A percentile compares a stretch with the other conserved stretches of the same genome.
Conservation (phyloP, 2,888 invertebrate genomes). For the Pilophorus perplexus region DNA sequence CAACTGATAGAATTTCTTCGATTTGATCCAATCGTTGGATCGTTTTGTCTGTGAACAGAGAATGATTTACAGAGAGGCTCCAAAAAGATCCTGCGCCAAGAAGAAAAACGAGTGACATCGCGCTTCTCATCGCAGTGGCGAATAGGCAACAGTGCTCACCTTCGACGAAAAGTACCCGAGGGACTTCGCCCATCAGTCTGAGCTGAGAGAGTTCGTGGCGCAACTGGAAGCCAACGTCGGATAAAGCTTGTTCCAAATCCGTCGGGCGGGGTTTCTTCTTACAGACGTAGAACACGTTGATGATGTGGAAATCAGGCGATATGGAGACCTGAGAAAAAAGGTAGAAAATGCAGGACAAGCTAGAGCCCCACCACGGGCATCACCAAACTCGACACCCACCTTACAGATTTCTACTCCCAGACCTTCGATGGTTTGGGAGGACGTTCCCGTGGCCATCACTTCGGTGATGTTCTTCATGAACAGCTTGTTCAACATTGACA, state of each 20-base stretch:
- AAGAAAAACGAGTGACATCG: no score
- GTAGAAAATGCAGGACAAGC: not conserved
- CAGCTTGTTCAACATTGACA: constrained; percentile 70
- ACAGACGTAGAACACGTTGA: constrained; percentile 27
- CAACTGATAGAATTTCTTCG: not conserved
- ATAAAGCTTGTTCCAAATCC: not conserved
- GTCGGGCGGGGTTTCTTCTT: not conserved
- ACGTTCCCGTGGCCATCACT: constrained; percentile 69
- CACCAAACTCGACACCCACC: no score
- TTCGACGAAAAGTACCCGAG: constrained; percentile 70
- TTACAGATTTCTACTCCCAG: constrained; percentile 60
- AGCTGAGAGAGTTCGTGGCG: constrained; percentile 65
- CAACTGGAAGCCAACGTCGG: constrained; percentile 5
- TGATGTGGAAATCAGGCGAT: constrained; percentile 11
- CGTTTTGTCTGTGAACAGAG: constrained; percentile 12
- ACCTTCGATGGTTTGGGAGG: constrained; percentile 60
- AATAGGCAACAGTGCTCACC: constrained; percentile 52
- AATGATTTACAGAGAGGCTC: no score
- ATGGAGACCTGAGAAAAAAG: constrained; percentile 61
- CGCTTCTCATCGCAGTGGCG: no score
- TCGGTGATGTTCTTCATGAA: constrained; percentile 80
- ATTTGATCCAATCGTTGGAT: constrained; percentile 2
- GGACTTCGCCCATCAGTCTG: constrained; percentile 71
- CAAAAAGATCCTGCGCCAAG: no score
- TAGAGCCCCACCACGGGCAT: no score